Evolutionary conservation across 2,888 invertebrate species (phyloP), one percentile per base, ranked within the genome.

Genomic region (Phlogophora meticulosa): DNA sequence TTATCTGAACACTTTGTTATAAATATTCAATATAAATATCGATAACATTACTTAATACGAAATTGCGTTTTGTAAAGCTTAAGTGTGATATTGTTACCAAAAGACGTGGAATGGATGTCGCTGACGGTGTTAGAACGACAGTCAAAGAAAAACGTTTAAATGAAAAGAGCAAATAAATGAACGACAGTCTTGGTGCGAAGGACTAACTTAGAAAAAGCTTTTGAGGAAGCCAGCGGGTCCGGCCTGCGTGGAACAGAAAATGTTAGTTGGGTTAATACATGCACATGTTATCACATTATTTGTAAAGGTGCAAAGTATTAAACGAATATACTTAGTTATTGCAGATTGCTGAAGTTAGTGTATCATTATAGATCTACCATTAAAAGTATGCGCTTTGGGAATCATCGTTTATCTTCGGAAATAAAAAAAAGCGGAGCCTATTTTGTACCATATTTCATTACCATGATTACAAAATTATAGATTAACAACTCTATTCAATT

Each of bases 141-240:
- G 88, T 91, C 85, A 93, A 93, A 92, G 88, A 89, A 90, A 92
- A 88, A 79, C 70, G 43, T 82, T 76, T 69, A 85, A 91, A 84
- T 78, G 89, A 91, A 92, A 90, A 90, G 90, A 92, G 90, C 93
- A 94, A 93, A 92, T 85, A 91, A 95, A 93, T 86, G 78, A 93
- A 93, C 85, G 93, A 93, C 95, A 95, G 95, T 95, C 95, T 95
- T 95, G 94, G 92, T 94, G 94, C 92, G 92, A 91, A 93, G 92
- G 90, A 91, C 88, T 93, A 94, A 94, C 92, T 98, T 98, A 98
- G 97, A 98, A 98, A 97, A 98, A 98, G 97, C 98, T 98, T 97
- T 98, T 98, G 95, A 98, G 97, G 97, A 98, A 98, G 96, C 98
- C 98, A 96, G 98, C 98, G 93, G 98, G 98, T 95, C 98, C 98